Conservation (phyloP, 2,888 invertebrate genomes). For the Pegoplata infirma region DNA sequence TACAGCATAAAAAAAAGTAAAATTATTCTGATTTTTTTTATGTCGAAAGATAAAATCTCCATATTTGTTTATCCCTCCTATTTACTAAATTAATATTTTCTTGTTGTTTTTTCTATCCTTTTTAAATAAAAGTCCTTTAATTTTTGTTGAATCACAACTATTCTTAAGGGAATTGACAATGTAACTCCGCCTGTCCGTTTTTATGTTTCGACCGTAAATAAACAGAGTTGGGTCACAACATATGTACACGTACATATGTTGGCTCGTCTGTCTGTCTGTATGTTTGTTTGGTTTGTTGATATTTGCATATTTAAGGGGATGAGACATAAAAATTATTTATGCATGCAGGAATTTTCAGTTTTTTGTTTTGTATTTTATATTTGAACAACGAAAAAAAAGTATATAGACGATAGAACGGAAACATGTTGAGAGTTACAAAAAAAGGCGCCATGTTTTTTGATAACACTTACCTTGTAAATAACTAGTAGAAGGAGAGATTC, state of each 20-base stretch:
- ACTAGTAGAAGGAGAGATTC: neutral
- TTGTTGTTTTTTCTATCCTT: constrained; percentile 20
- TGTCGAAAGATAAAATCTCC: constrained; percentile 17
- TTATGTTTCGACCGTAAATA: constrained; percentile 15
- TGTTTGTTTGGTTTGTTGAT: constrained; percentile 24
- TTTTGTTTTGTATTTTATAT: constrained; percentile 21
- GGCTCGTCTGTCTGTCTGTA: too few relatives aligned
- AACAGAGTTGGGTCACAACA: constrained; percentile 8
- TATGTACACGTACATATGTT: constrained; percentile 44
- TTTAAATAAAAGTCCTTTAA: constrained; percentile 39
- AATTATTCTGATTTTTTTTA: neutral
- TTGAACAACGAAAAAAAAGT: constrained; percentile 18
- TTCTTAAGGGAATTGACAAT: constrained; percentile 39
- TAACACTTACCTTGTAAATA: constrained; percentile 33
- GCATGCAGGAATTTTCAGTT: constrained; percentile 51
- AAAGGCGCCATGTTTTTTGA: constrained; percentile 10
- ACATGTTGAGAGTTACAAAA: constrained; percentile 6
- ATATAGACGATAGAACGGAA: constrained; percentile 11
- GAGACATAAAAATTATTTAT: constrained; percentile 56
- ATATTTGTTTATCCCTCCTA: constrained; percentile 6
- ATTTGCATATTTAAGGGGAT: constrained; percentile 57
- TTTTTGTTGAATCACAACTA: constrained; percentile 4
- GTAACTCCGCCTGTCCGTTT: constrained; percentile 46
- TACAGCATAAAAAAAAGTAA: neutral
- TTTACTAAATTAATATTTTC: constrained; percentile 26